Base-by-base conservation (phyloP, 2,888 invertebrate species). In the Digitonthophagus gazella region DNA sequence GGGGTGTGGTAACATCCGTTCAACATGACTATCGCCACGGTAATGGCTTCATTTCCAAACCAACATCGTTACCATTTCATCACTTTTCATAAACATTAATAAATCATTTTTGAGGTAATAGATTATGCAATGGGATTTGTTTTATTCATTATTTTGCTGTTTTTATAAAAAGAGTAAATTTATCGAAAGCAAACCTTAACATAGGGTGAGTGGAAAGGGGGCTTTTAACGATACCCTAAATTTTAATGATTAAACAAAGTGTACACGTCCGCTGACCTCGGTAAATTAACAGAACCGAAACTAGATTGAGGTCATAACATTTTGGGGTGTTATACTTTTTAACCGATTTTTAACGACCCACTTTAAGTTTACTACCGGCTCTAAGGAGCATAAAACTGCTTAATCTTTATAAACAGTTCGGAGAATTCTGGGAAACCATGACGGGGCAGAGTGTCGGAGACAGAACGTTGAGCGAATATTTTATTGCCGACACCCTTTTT, bases 391-490 rank as follows among this genome's bases (percentile, higher is more conserved):
- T 44, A 44, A 44, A 44, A 44, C 28, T 44, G 28, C 28, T 44
- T 44, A 44, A 44, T 44, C 28, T 44, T 44, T 44, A 44, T 11
- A 44, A 44, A 44, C 28, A 44, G 28, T 44, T 44, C 28, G 28
- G 28, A 5, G 28, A 44, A 44, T 44, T 44, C 28, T 44, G 6
- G 28, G 28, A 44, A 44, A 44, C 28, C 28, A 44, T 44, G 28
- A 44, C 28, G 28, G 11, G 8, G 28, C 1, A 44, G 28, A 44
- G 28, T 44, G 28, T 44, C 28, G 28, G 28, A n/a, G 72, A 70
- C 71, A 69, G 68, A 66, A 67, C 71, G 67, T 70, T 71, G 70
- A 64, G 67, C 70, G 66, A 69, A 69, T 70, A 72, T 71, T 73
- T 73, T 71, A 72, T 73, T 18, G 18, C 14, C 61, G n/a, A 44